phyloP scores from a whole-genome alignment of 2,797 vertebrate genomes.

The Poeciliopsis turneri region DNA sequence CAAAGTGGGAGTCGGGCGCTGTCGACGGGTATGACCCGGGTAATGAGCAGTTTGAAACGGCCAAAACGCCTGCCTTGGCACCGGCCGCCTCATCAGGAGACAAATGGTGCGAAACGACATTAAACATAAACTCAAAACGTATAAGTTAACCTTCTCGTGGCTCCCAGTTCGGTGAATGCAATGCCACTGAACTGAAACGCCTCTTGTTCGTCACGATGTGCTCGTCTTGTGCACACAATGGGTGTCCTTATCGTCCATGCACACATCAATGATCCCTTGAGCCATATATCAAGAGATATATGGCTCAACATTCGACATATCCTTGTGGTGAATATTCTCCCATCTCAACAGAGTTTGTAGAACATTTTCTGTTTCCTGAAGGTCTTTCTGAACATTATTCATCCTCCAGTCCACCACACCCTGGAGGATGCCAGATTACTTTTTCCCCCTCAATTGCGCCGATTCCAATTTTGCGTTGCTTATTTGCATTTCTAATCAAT shows the following conservation, averaged over 20 bases:
- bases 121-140: not conserved
- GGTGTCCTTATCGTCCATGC: not conserved
- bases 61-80: not conserved
- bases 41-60: not conserved
- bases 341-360: not conserved
- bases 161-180: not conserved
- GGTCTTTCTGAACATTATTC: too few species aligned
- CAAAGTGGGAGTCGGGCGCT: not conserved
- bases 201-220: not conserved
- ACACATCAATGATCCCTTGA: not conserved
- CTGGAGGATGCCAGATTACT: not conserved
- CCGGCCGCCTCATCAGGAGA: not conserved
- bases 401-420: not conserved
- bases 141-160: not conserved
- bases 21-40: not conserved
- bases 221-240: not conserved
- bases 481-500: not conserved
- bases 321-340: not conserved
- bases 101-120: not conserved
- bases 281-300: not conserved
- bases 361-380: not conserved
- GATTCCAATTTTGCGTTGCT: not conserved
- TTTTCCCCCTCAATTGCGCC: not conserved
- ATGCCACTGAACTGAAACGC: not conserved
- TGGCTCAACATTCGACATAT: not conserved